These are phyloP conservation scores for Podarcis muralis DNA, from an alignment of 2,113 vertebrate genomes.

Conservation along the genomic window DNA sequence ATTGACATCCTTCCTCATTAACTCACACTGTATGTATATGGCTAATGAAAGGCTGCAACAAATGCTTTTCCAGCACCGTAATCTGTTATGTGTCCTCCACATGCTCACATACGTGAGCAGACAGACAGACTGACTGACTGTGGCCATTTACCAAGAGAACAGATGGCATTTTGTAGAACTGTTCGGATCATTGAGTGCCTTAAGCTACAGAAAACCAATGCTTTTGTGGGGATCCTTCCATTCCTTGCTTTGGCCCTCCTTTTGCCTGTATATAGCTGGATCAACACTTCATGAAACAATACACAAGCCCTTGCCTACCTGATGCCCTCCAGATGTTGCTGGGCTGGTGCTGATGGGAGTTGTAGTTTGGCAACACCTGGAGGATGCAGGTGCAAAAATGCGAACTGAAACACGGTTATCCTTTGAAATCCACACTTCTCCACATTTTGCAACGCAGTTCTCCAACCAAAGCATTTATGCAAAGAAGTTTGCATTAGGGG, in stretches of 20 bases:
- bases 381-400: too few species aligned
- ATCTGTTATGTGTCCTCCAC: background rate
- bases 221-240: background rate
- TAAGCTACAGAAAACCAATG: background rate
- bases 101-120: background rate
- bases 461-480: too few species aligned
- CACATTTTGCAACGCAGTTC: too few species aligned
- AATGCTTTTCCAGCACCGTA: background rate
- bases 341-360: too few species aligned
- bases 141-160: background rate
- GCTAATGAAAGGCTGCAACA: constrained; percentile 11
- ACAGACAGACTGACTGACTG: background rate
- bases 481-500: too few species aligned
- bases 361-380: too few species aligned
- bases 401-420: too few species aligned
- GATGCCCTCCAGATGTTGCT: too few species aligned
- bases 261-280: background rate
- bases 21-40: constrained; percentile 1
- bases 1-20: constrained; percentile 27
- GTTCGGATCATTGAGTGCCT: background rate
- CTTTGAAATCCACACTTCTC: too few species aligned
- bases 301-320: too few species aligned
- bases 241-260: background rate
- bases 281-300: too few species aligned
- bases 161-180: background rate